Percentiles rank a stretch among this genome's conserved stretches.
These are phyloP conservation scores for Chaetophractus vellerosus DNA, from an alignment of 2,797 vertebrate species.

Conservation along the genomic window DNA sequence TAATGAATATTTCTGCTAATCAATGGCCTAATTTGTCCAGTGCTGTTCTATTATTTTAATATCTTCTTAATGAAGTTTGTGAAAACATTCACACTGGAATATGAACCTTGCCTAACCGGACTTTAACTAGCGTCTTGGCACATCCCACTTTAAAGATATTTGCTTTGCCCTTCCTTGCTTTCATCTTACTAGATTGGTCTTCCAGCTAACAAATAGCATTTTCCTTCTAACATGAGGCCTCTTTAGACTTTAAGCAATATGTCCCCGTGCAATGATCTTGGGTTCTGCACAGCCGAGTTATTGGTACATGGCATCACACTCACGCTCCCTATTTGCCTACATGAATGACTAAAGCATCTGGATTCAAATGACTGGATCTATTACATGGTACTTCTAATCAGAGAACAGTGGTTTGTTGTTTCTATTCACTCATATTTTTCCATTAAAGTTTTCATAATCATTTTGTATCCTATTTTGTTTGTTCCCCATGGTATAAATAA, in stretches of 20 bases:
- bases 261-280: neutral
- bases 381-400: neutral
- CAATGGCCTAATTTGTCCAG: neutral
- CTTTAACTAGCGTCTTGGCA: neutral
- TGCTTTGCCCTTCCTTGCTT: neutral
- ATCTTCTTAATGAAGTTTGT: neutral
- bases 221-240: neutral
- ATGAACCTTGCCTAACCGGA: neutral
- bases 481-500: neutral
- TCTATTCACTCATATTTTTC: neutral
- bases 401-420: neutral
- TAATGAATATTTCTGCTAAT: neutral
- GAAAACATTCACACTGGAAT: neutral
- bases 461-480: neutral
- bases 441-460: neutral
- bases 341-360: neutral
- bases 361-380: neutral
- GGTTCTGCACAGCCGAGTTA: neutral
- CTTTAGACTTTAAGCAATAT: neutral
- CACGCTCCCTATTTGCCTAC: fast-evolving
- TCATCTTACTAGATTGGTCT: neutral
- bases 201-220: neutral
- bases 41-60: neutral
- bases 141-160: neutral
- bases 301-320: fast-evolving